These are phyloP conservation scores for Orientallactaga sibirica DNA, from an alignment of 2,797 vertebrate genomes.

Conservation along the genomic window DNA sequence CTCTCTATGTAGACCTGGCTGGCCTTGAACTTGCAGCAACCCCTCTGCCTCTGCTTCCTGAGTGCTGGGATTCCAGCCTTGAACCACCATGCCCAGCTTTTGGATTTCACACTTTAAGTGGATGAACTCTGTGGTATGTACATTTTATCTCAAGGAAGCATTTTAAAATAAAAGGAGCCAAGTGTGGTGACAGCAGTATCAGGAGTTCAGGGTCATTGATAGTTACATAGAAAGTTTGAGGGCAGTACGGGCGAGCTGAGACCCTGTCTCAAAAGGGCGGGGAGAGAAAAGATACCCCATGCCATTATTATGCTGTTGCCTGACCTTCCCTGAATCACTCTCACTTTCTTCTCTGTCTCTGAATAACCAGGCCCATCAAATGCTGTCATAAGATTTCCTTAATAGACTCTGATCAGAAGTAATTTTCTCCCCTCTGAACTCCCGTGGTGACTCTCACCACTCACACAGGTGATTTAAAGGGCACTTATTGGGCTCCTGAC, in stretches of 20 bases:
- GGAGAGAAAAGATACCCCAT: neutral
- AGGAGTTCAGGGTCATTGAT: too few species aligned
- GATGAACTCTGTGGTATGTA: neutral
- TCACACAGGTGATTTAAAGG: neutral
- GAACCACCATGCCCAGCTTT: too few species aligned
- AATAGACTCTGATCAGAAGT: neutral
- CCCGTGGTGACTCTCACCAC: neutral
- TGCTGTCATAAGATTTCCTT: neutral
- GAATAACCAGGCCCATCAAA: neutral
- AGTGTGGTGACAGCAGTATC: too few species aligned
- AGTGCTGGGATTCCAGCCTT: too few species aligned
- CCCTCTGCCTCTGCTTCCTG: too few species aligned
- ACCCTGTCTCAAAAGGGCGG: too few species aligned
- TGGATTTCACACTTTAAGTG: neutral
- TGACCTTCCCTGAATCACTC: neutral
- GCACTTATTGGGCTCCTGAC: neutral
- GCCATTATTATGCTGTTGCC: neutral
- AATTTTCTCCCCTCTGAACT: neutral
- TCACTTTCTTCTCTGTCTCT: slow-evolving; percentile 7
- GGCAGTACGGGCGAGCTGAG: too few species aligned
- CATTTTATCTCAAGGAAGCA: slow-evolving; percentile 26
- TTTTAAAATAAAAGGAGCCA: slow-evolving; percentile 5
- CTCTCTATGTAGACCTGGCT: too few species aligned
- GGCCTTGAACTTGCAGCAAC: too few species aligned
- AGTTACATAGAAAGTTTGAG: too few species aligned